Conservation (phyloP, 2,797 vertebrate genomes). For the Semaprochilodus insignis region DNA sequence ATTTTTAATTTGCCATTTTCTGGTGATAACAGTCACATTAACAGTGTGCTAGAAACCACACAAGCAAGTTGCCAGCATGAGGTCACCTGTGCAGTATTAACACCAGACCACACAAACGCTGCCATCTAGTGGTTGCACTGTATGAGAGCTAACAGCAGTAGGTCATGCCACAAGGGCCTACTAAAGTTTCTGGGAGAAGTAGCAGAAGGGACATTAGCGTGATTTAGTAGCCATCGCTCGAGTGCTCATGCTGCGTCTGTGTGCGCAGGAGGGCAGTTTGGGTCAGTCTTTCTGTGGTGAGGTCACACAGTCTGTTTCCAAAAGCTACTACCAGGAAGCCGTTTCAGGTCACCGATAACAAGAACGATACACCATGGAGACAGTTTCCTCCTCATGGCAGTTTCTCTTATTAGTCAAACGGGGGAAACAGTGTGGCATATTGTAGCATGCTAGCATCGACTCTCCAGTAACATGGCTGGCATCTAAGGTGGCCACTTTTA, state of each 20-base stretch:
- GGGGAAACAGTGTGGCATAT: neutral
- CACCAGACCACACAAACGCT: constrained; percentile 43
- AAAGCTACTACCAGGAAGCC: neutral
- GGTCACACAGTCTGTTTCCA: neutral
- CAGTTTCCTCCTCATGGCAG: neutral
- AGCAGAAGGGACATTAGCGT: constrained; percentile 15
- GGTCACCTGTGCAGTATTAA: neutral
- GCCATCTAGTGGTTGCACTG: constrained; percentile 70
- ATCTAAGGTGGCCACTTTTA: too few relatives aligned
- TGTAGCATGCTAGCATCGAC: too few relatives aligned
- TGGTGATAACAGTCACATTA: too few relatives aligned
- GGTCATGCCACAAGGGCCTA: constrained; percentile 22
- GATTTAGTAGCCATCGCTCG: constrained; percentile 20
- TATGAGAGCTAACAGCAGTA: neutral
- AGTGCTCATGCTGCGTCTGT: constrained; percentile 4
- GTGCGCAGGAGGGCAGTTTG: constrained; percentile 10
- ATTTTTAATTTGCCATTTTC: too few relatives aligned
- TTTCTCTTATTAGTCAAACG: neutral
- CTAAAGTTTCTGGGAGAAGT: constrained; percentile 13
- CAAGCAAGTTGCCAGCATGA: too few relatives aligned
- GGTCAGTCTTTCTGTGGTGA: neutral
- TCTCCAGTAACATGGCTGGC: too few relatives aligned
- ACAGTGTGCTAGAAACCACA: too few relatives aligned
- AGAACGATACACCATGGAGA: neutral
- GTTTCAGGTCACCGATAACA: neutral